Conservation (phyloP, 2,888 invertebrate species). For the Neocrepidodera transversa region DNA sequence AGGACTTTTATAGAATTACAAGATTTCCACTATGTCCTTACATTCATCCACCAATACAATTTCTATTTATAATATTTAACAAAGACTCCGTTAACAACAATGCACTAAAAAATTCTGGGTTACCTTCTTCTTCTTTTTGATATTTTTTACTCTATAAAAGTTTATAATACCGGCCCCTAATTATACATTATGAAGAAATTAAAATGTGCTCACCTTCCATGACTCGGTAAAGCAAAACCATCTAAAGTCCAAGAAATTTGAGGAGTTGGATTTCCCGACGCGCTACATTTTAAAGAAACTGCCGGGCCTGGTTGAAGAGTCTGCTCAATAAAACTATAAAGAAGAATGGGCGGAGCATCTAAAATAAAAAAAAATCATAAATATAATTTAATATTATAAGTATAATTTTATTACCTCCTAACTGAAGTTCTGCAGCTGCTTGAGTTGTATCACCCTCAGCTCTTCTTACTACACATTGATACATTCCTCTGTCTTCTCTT, state of each 20-base stretch:
- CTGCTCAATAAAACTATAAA: conserved; percentile 80
- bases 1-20: too few relatives aligned
- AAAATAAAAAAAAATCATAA: conserved; percentile 49
- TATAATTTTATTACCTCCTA: conserved; percentile 65
- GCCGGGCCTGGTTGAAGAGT: conserved; percentile 80
- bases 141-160: too few relatives aligned
- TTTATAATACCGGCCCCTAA: too few relatives aligned
- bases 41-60: too few relatives aligned
- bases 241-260: conserved; percentile 79
- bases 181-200: too few relatives aligned
- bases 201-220: conserved; percentile 59
- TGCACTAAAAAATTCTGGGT: too few relatives aligned
- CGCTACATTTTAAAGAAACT: conserved; percentile 78
- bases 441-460: conserved; percentile 79
- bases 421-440: conserved; percentile 75
- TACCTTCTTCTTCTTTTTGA: too few relatives aligned
- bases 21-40: too few relatives aligned
- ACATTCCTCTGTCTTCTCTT: conserved; percentile 78
- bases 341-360: conserved; percentile 78
- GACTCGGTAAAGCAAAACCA: conserved; percentile 73
- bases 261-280: conserved; percentile 79
- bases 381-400: too few relatives aligned
- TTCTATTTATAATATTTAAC: too few relatives aligned
- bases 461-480: conserved; percentile 75
- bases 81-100: too few relatives aligned